Base-by-base conservation (phyloP, 2,797 vertebrate genomes). In the Allobates femoralis region DNA sequence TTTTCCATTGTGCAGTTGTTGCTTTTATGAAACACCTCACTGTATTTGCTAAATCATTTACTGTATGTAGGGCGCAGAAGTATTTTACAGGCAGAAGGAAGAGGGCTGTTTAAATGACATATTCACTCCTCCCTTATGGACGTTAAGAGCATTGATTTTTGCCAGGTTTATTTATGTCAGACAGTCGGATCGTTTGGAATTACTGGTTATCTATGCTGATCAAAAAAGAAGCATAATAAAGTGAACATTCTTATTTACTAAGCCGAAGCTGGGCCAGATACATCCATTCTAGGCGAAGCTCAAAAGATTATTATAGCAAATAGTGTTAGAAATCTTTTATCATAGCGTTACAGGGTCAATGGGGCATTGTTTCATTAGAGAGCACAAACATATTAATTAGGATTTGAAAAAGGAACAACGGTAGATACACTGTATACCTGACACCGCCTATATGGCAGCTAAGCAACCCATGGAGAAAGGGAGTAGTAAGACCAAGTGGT, bases 211-310 rank as follows among this genome's bases (percentile, higher is more conserved):
- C 28, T 53, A 37, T 23, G 11, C 41, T 30, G 60, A 64, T 14
- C 26, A 80, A 66, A 53, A 32, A 66, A 19, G 37, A 41, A 51
- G 28, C 26, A 15, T 67, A 81, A 69, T 81, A 81, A 81, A 81
- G 28, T 67, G 41, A 5, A n/a, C 60, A 53, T 32, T 60, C 67
- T 81, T 60, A 53, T 81, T 81, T 69, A 81, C 67, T 81, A 30
- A 81, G 62, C 41, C 67, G 60, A 67, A 50, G 18, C 30, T 81
- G 79, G 62, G 41, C 46, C 41, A 67, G 41, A 53, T 66, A 53
- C 37, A 67, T 32, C 12, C 26, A 32, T 67, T 67, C 1, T 67
- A 28, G 28, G 15, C 41, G 28, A 2, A 66, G 6, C 0, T 66
- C 21, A 1, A n/a, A 60, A n/a, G 32, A 41, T 79, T 60, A 15